Base-by-base conservation (phyloP, 2,888 invertebrate species). In the Cerastis rubricosa region DNA sequence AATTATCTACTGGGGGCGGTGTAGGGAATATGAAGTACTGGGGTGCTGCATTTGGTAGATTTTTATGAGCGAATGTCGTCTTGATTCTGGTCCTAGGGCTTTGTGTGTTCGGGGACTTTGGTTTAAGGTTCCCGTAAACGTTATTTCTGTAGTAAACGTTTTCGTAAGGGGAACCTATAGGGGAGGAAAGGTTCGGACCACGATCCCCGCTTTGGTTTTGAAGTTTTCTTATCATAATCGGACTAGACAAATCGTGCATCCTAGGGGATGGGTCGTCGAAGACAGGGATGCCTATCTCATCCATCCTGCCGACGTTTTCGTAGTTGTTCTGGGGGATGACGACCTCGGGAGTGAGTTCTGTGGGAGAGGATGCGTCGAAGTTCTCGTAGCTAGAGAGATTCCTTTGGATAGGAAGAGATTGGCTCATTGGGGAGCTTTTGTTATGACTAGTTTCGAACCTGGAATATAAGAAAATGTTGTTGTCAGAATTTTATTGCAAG, bases 41-140 rank as follows among this genome's bases (percentile, higher is more conserved):
- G 2, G 97, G 97, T 8, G 96, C 93, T 19, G 35, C 29, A 19
- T 61, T 61, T 3, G 94, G 90, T 14, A 97, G 76, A 94, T 95
- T 95, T 93, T 96, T 97, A 85, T 97, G 97, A 14, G 97, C 95
- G 86, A 97, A 97, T 1, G 92, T 93, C 0, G 97, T 97, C 89
- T 97, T 97, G 47, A 97, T 97, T 91, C 97, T 95, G 4, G 97
- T 97, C 80, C 97, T 95, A 3, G 97, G 97, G 91, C 93, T 97
- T 94, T 93, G 97, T 59, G 96, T 97, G 85, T 94, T 96, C 0
- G 95, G 97, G 51, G 94, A 97, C 87, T 94, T 96, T 57, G 95
- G 97, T 91, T 96, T 95, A 12, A 96, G 80, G 64, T 91, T 93
- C 0, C 89, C 87, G 25, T 90, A 92, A 0, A 92, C 86, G 66